Evolutionary conservation across 2,797 vertebrate genomes (phyloP).

Genomic region (Carduelis carduelis): DNA sequence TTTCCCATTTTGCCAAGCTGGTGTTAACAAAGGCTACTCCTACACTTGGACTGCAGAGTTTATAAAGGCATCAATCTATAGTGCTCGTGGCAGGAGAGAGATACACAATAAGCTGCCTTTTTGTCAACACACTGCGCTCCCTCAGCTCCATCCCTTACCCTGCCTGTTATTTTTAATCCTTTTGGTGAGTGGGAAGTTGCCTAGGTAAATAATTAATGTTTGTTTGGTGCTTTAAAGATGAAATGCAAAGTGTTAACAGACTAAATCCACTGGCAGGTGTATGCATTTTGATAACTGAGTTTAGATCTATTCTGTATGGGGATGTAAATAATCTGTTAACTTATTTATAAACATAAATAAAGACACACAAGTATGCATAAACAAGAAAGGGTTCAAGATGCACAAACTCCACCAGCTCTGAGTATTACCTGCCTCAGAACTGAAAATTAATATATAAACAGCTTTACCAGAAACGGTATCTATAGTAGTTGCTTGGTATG

Average conservation of each 20-base stretch:
- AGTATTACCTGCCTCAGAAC: background rate
- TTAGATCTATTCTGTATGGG: conserved; percentile 5
- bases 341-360: background rate
- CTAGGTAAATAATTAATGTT: background rate
- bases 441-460: background rate
- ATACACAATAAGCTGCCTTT: background rate
- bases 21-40: background rate
- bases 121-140: background rate
- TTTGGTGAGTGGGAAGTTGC: background rate
- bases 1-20: background rate
- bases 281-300: background rate
- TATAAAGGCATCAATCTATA: background rate
- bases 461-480: background rate
- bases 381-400: background rate
- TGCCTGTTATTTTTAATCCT: background rate
- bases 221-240: background rate
- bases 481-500: background rate
- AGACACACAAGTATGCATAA: background rate
- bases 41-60: background rate
- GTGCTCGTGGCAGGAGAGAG: background rate
- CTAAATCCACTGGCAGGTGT: background rate
- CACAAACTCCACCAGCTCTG: background rate
- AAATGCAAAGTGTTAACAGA: background rate
- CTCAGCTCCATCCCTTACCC: background rate
- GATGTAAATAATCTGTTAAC: conserved; percentile 36